Base-by-base conservation (phyloP, 2,888 invertebrate genomes). In the Iselma pallidipennis region DNA sequence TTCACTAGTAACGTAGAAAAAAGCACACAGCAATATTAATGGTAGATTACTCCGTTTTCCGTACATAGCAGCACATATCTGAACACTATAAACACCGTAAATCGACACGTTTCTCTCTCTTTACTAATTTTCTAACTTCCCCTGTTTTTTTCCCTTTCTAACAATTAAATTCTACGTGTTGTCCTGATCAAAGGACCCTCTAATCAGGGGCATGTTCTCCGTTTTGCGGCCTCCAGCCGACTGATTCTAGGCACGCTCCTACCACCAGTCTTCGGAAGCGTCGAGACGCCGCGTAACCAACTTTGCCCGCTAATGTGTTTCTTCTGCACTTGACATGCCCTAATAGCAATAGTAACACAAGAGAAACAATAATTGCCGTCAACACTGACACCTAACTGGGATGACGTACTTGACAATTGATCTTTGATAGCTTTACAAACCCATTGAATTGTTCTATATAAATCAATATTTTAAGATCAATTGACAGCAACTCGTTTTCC, bases 171-270 rank as follows among this genome's bases (percentile, higher is more conserved):
- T 57, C 53, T 58, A 58, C 58, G 58, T 58, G 21, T 58, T 42
- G 58, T 58, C 58, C 28, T 58, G 53, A 19, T 19, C 26, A 33
- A 12, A 48, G 48, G 29, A 54, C 53, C 53, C 53, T 58, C 37
- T 37, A 26, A 31, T 53, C 12, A 28, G 37, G 50, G 58, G 58
- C 58, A 58, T 58, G 58, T 58, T 58, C 31, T 37, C 53, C 58
- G 58, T 37, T 49, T 28, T 53, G 58, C 58, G 58, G 58, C 58
- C 58, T 58, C 58, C 50, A 53, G 58, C 58, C 58, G 58, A 58
- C 58, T 58, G 51, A 50, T 5, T 9, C 19, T 10, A 21, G 6
- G 14, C 48, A 7, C 19, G 26, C 51, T 26, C 26, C 14, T n/a
- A n/a, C n/a, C n/a, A n/a, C n/a, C n/a, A 31, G 33, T 33, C 31